phyloP scores from a whole-genome alignment of 1,140 invertebrate species.

The Eueides isabella region DNA sequence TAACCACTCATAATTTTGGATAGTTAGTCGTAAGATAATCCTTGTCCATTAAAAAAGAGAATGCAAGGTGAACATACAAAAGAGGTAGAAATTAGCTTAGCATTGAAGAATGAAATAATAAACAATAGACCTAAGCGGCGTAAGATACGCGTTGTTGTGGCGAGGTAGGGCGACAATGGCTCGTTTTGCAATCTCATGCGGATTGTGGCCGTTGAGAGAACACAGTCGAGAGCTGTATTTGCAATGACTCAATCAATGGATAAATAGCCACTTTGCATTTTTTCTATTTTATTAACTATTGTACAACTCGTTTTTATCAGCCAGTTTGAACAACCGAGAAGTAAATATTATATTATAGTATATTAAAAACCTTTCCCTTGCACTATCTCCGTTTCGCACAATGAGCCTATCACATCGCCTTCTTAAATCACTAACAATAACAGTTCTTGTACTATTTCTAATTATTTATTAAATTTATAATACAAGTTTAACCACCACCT shows the following conservation, averaged over 20 bases:
- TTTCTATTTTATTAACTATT: background rate
- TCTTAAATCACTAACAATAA: too few species aligned
- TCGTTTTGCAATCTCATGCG: background rate
- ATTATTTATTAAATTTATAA: too few species aligned
- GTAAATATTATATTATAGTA: too few species aligned
- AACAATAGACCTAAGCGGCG: slow-evolving; percentile 9
- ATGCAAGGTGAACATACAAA: background rate
- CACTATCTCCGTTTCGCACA: too few species aligned
- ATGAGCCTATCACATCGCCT: too few species aligned
- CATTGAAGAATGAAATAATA: slow-evolving; percentile 14
- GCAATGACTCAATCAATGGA: background rate
- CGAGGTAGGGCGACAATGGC: slow-evolving; percentile 5
- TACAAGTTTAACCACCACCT: too few species aligned
- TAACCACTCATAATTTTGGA: too few species aligned
- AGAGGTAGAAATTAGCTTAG: slow-evolving; percentile 15
- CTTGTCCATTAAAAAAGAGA: background rate
- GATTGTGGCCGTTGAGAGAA: background rate
- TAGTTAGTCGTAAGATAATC: too few species aligned
- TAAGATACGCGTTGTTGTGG: background rate
- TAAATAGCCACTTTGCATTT: background rate
- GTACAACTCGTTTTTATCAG: background rate
- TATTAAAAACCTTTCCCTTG: too few species aligned
- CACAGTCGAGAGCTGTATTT: background rate
- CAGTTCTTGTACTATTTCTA: too few species aligned
- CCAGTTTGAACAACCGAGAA: too few species aligned